Evolutionary conservation across 2,888 invertebrate genomes (phyloP).

Genomic region (Podotricha telesiphe): DNA sequence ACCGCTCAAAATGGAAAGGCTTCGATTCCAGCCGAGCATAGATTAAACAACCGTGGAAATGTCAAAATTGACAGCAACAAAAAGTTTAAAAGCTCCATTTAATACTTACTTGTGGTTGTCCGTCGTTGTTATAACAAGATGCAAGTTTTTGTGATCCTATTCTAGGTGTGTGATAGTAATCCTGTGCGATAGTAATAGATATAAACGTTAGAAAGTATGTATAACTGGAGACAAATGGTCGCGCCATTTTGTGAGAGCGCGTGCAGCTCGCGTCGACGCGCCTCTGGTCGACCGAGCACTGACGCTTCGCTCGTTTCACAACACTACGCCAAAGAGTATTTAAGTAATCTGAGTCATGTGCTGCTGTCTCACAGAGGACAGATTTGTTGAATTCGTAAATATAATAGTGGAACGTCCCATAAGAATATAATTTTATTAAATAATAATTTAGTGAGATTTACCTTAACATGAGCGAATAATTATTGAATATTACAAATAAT

Average conservation of each 20-base stretch:
- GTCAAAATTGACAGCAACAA: slow-evolving; percentile 57
- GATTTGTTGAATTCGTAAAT: background rate
- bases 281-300: slow-evolving; percentile 73
- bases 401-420: background rate
- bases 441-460: too few relatives aligned
- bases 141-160: slow-evolving; percentile 70
- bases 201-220: slow-evolving; percentile 62
- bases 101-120: slow-evolving; percentile 72
- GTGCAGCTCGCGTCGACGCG: slow-evolving; percentile 63
- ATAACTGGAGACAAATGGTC: slow-evolving; percentile 51
- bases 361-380: slow-evolving; percentile 41
- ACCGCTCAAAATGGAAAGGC: slow-evolving; percentile 13
- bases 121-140: slow-evolving; percentile 72
- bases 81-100: slow-evolving; percentile 53
- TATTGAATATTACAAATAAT: too few relatives aligned
- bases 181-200: slow-evolving; percentile 61
- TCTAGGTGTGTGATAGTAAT: slow-evolving; percentile 66
- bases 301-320: slow-evolving; percentile 71
- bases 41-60: slow-evolving; percentile 49
- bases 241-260: slow-evolving; percentile 73
- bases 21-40: slow-evolving; percentile 36
- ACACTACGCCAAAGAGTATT: slow-evolving; percentile 66
- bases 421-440: too few relatives aligned
- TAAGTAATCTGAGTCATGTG: slow-evolving; percentile 28
- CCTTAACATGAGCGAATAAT: too few relatives aligned